These are phyloP conservation scores for Platycnemis pennipes DNA, from an alignment of 2,888 invertebrate species.

Conservation along the genomic window DNA sequence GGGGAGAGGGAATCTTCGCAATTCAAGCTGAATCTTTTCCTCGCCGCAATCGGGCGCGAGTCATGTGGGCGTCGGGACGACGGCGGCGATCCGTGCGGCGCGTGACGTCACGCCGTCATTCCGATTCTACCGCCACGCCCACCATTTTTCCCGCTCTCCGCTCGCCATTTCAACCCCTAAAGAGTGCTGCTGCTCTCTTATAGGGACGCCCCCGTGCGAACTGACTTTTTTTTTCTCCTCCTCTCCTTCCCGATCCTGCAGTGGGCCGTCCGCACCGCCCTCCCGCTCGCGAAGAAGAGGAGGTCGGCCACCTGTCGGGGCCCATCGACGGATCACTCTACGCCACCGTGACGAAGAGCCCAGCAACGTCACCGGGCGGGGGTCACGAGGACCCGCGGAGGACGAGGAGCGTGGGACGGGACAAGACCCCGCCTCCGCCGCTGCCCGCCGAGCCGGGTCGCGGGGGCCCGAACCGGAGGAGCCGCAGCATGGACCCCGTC, in stretches of 20 bases:
- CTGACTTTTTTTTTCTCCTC: background rate
- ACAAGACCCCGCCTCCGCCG: background rate
- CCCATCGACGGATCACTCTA: constrained; percentile 95
- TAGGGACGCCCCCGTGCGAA: background rate
- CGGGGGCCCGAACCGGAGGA: constrained; percentile 37
- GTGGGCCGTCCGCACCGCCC: constrained; percentile 73
- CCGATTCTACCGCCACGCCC: background rate
- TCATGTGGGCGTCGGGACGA: constrained; percentile 17
- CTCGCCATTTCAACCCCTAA: background rate
- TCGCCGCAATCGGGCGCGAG: background rate
- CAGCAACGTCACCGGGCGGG: constrained; percentile 50
- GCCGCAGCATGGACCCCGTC: constrained; percentile 69
- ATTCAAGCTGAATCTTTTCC: constrained; percentile 3
- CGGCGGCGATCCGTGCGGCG: background rate
- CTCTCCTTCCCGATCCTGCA: constrained; percentile 55
- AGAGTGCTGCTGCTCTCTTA: background rate
- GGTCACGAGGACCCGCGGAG: constrained; percentile 69
- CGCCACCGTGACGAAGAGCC: constrained; percentile 82
- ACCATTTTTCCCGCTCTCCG: background rate
- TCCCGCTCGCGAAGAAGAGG: constrained; percentile 73
- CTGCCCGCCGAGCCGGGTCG: constrained; percentile 28
- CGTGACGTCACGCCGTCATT: constrained; percentile 30
- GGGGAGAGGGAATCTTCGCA: background rate
- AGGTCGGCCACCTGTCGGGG: constrained; percentile 84
- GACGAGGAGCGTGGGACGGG: constrained; percentile 40